Base-by-base conservation (phyloP, 2,797 vertebrate species). In the Kryptopterus vitreolus region DNA sequence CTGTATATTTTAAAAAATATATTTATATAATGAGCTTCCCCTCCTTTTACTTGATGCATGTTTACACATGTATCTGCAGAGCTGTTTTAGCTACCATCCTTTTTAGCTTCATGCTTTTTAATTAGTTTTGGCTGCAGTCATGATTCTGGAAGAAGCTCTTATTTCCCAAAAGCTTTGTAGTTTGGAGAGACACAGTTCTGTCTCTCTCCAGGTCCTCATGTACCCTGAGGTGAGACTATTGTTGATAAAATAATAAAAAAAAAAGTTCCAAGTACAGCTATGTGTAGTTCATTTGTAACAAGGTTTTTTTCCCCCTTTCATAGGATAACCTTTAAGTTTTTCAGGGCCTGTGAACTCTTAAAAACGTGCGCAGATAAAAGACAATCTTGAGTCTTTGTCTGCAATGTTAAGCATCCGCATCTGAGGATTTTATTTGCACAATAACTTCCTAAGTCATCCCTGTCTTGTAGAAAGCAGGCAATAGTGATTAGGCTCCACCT, bases 91-190 rank as follows among this genome's bases (percentile, higher is more conserved):
- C 53, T 59, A 61, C 38, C 55, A 61, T 76, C 53, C 70, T 63
- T 43, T 80, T 61, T 31, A 74, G 55, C 31, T 76, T 81, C 65
- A 33, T 81, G 57, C 33, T 71, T 48, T 68, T 55, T 81, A 77
- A 71, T 77, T 62, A 72, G 66, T 55, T 77, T 62, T 81, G 80
- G 74, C 66, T 81, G 48, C n/a, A 57, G 46, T 77, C 48, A 71
- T 18, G 46, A 63, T 71, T 81, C 71, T 77, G 7, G 35, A 72
- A 48, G 55, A 76, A 70, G 58, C 57, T 72, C 75, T 65, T 58
- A 72, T 81, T 77, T 77, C 66, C 74, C 66, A 31, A 77, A 62
- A 70, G 80, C 66, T 70, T 81, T 81, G 57, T 71, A 55, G 24
- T 68, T 77, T 68, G 16, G 73, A 29, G 38, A 61, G 38, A 76